A percentile compares a stretch with the other conserved stretches of the same genome.
phyloP scores from a whole-genome alignment of 2,888 invertebrate species.

The Ceraclea dissimilis region DNA sequence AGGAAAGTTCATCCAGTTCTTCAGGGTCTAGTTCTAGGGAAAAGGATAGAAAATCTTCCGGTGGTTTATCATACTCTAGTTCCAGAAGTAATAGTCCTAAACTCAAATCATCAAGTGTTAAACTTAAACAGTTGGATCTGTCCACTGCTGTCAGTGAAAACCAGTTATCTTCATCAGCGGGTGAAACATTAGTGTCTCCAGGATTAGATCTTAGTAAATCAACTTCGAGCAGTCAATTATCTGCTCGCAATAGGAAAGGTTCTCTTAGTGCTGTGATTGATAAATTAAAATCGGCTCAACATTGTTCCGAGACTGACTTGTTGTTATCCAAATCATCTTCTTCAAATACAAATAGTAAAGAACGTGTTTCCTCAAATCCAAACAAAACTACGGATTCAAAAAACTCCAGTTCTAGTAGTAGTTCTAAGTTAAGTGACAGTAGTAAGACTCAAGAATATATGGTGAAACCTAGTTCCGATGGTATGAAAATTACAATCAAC shows the following conservation, averaged over 20 bases:
- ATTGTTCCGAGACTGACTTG: slow-evolving; percentile 50
- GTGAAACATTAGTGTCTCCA: slow-evolving; percentile 44
- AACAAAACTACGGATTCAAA: slow-evolving; percentile 46
- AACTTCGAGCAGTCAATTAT: slow-evolving; percentile 47
- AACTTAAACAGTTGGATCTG: slow-evolving; percentile 61
- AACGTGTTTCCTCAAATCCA: slow-evolving; percentile 28
- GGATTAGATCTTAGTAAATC: slow-evolving; percentile 54
- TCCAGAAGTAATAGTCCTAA: slow-evolving; percentile 58
- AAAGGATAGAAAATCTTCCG: slow-evolving; percentile 49
- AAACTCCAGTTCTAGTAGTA: slow-evolving; percentile 37
- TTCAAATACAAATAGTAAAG: slow-evolving; percentile 33
- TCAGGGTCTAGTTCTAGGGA: slow-evolving; percentile 42
- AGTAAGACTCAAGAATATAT: slow-evolving; percentile 76
- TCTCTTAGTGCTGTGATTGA: slow-evolving; percentile 81
- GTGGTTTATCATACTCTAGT: slow-evolving; percentile 43
- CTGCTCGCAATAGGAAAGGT: slow-evolving; percentile 60
- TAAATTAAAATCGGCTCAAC: slow-evolving; percentile 72
- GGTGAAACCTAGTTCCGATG: slow-evolving; percentile 83
- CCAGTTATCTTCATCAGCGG: slow-evolving; percentile 34
- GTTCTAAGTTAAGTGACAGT: slow-evolving; percentile 37
- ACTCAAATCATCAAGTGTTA: slow-evolving; percentile 56
- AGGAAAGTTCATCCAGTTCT: slow-evolving; percentile 40
- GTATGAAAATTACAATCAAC: slow-evolving; percentile 87
- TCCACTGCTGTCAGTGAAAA: slow-evolving; percentile 42
- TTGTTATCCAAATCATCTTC: slow-evolving; percentile 42